Evolutionary conservation across 1,140 invertebrate genomes (phyloP).

Genomic region (Scaptomyza pallida): DNA sequence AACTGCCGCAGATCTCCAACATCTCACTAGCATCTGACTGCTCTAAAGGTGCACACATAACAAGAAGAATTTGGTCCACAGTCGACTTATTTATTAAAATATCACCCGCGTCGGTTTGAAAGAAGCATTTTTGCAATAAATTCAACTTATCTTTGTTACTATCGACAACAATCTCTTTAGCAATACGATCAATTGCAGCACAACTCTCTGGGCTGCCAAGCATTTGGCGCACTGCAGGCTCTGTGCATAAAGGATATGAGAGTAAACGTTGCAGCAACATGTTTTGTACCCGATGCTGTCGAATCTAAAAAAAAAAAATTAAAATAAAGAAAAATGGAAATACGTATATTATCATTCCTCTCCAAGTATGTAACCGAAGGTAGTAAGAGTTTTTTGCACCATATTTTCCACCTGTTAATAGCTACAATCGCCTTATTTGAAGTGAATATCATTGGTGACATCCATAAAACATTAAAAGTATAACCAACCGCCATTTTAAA

Average conservation of each 20-base stretch:
- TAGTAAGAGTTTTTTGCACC: neutral
- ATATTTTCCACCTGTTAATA: neutral
- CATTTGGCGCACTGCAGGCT: constrained; percentile 85
- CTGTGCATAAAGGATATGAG: constrained; percentile 84
- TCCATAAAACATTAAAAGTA: no score
- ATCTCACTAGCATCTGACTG: constrained; percentile 58
- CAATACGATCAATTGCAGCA: constrained; percentile 82
- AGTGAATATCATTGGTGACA: no score
- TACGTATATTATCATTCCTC: no score
- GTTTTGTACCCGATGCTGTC: constrained; percentile 56
- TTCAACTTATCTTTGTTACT: constrained; percentile 83
- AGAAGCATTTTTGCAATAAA: constrained; percentile 84
- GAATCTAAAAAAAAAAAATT: constrained; percentile 41
- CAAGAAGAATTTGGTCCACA: constrained; percentile 84
- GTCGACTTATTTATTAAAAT: constrained; percentile 85
- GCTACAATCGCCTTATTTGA: no score
- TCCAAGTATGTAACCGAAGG: no score
- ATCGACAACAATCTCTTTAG: constrained; percentile 80
- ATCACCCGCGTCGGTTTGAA: constrained; percentile 77
- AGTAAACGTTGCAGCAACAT: constrained; percentile 85
- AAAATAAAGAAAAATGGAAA: neutral
- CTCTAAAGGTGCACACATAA: constrained; percentile 76
- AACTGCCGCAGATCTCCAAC: constrained; percentile 85
- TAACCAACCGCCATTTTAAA: no score
- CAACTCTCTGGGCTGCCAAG: constrained; percentile 83